Conservation (phyloP, 2,797 vertebrate species). For the Cryptoblepharus egeriae region DNA sequence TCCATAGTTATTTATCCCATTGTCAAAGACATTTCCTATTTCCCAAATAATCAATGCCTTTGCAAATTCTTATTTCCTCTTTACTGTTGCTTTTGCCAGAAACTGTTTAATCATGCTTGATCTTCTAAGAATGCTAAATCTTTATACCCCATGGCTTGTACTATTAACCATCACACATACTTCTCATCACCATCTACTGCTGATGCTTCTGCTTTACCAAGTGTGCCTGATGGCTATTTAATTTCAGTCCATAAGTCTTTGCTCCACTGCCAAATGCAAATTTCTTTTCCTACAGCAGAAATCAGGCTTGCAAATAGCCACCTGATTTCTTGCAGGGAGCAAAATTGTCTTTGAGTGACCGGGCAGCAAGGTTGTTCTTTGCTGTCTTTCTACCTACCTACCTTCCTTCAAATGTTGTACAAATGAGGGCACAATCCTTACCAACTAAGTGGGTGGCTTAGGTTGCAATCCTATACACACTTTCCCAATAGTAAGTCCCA, state of each 20-base stretch:
- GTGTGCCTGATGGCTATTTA: too few species aligned
- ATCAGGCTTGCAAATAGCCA: background rate
- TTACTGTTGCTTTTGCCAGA: constrained; percentile 21
- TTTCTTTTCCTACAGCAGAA: background rate
- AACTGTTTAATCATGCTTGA: background rate
- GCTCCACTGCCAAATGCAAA: background rate
- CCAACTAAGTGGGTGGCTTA: too few species aligned
- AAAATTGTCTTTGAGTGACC: background rate
- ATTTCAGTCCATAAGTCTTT: background rate
- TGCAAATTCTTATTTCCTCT: constrained; percentile 20
- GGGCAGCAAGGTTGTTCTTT: too few species aligned
- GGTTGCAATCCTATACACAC: too few species aligned
- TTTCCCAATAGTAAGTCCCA: too few species aligned
- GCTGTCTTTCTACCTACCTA: too few species aligned
- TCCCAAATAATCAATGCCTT: constrained; percentile 18
- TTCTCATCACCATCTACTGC: background rate
- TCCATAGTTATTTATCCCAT: constrained; percentile 45
- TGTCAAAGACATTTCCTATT: constrained; percentile 36
- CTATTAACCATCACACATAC: background rate
- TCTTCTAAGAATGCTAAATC: constrained; percentile 24
- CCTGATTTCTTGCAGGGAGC: background rate
- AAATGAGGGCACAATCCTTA: too few species aligned
- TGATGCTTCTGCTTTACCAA: background rate
- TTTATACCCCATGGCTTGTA: background rate
- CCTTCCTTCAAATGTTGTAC: too few species aligned